phyloP scores from a whole-genome alignment of 2,888 invertebrate genomes.

The Leucoma salicis region DNA sequence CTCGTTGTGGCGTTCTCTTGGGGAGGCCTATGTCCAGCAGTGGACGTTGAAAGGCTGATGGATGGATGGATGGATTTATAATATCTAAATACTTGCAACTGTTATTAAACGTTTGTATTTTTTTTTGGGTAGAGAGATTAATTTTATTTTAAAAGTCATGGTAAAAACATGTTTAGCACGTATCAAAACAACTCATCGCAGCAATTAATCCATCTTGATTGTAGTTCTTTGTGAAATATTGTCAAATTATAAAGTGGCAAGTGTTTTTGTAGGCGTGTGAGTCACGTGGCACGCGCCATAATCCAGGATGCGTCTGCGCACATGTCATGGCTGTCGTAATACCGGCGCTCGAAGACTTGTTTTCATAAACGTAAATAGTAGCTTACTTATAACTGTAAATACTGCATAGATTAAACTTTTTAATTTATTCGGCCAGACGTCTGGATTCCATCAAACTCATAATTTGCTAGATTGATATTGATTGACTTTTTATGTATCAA shows the following conservation, averaged over 20 bases:
- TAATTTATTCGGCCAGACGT: constrained; percentile 5
- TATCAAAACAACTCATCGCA: constrained; percentile 19
- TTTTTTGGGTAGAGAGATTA: background rate
- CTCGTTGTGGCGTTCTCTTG: too few relatives aligned
- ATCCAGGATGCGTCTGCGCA: constrained; percentile 4
- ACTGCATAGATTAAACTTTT: constrained; percentile 6
- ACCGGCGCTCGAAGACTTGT: background rate
- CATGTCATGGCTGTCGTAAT: constrained; percentile 5
- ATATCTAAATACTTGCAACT: background rate
- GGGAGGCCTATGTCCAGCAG: too few relatives aligned
- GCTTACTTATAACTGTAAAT: constrained; percentile 18
- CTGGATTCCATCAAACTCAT: constrained; percentile 2
- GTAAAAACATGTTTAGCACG: constrained; percentile 26
- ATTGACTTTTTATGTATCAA: constrained; percentile 4
- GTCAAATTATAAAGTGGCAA: constrained; percentile 19
- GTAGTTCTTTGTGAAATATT: constrained; percentile 31
- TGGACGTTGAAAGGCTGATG: too few relatives aligned
- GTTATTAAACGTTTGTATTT: background rate
- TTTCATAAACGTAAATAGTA: constrained; percentile 17
- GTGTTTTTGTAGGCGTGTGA: constrained; percentile 30
- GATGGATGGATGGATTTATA: too few relatives aligned
- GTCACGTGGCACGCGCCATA: constrained; percentile 47
- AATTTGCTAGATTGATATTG: constrained; percentile 7
- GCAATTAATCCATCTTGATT: constrained; percentile 38
- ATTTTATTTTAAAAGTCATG: constrained; percentile 17